phyloP scores from a whole-genome alignment of 2,797 vertebrate genomes.

The Macroramphosus scolopax region DNA sequence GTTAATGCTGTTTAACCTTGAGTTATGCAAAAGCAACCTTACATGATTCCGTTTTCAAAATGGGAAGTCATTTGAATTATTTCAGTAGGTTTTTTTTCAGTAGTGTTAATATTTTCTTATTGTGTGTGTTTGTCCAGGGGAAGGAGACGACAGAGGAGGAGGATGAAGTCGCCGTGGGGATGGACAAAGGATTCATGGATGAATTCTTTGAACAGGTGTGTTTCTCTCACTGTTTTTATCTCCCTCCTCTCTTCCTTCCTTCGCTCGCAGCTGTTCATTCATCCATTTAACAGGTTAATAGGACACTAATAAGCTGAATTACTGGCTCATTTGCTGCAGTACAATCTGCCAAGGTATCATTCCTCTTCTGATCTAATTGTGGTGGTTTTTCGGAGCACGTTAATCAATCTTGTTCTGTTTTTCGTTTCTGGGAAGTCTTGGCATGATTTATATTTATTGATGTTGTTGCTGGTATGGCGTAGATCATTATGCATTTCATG shows the following conservation, averaged over 20 bases:
- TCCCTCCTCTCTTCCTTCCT: neutral
- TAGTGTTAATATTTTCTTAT: neutral
- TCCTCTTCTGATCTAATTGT: constrained; percentile 18
- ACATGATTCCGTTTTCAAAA: too few species aligned
- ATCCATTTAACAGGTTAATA: neutral
- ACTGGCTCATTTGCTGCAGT: constrained; percentile 3
- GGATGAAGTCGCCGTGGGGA: constrained; percentile 87
- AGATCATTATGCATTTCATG: constrained; percentile 44
- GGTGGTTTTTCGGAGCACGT: constrained; percentile 18
- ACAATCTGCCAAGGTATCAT: constrained; percentile 9
- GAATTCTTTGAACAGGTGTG: constrained; percentile 97
- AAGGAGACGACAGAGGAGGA: constrained; percentile 91
- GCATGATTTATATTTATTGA: constrained; percentile 38
- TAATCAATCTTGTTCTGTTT: constrained; percentile 27
- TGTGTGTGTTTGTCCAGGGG: constrained; percentile 74
- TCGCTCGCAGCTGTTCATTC: neutral
- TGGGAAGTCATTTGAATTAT: too few species aligned
- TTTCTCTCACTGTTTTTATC: constrained; percentile 15
- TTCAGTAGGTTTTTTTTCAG: too few species aligned
- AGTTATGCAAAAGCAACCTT: too few species aligned
- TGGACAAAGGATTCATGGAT: constrained; percentile 96
- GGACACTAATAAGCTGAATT: constrained; percentile 8
- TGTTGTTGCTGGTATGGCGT: constrained; percentile 16
- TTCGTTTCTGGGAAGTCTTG: constrained; percentile 15
- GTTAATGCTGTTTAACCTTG: too few species aligned